phyloP scores from a whole-genome alignment of 2,888 invertebrate species.

The Eupithecia tripunctaria region DNA sequence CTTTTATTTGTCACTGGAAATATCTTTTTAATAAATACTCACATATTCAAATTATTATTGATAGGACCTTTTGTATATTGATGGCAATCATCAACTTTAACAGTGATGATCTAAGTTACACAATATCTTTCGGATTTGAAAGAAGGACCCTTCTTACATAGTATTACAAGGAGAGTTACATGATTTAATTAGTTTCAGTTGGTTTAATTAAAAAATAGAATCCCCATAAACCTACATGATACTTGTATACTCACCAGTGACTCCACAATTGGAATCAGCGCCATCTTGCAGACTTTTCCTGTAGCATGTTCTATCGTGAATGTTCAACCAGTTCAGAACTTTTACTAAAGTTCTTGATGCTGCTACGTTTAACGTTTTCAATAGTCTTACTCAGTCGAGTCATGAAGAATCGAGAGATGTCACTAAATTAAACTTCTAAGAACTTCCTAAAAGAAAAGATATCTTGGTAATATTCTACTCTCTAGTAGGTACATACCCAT shows the following conservation, averaged over 20 bases:
- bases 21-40: slow-evolving; percentile 33
- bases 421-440: slow-evolving; percentile 2
- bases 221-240: too few relatives aligned
- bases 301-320: not conserved
- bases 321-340: not conserved
- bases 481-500: too few relatives aligned
- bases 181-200: too few relatives aligned
- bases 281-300: slow-evolving; percentile 32
- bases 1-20: slow-evolving; percentile 48
- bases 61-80: slow-evolving; percentile 25
- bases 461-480: too few relatives aligned
- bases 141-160: not conserved
- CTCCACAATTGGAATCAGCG: slow-evolving; percentile 9
- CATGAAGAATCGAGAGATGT: slow-evolving; percentile 22
- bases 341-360: not conserved
- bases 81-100: slow-evolving; percentile 16
- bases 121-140: not conserved
- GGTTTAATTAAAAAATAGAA: too few relatives aligned
- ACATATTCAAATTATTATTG: slow-evolving; percentile 24
- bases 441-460: not conserved
- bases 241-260: too few relatives aligned
- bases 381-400: not conserved
- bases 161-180: too few relatives aligned
- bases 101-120: slow-evolving; percentile 19
- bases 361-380: not conserved